These are phyloP conservation scores for Actinernus sp. DNA, from an alignment of 92 coral and sea anemone genomes.

Conservation along the genomic window DNA sequence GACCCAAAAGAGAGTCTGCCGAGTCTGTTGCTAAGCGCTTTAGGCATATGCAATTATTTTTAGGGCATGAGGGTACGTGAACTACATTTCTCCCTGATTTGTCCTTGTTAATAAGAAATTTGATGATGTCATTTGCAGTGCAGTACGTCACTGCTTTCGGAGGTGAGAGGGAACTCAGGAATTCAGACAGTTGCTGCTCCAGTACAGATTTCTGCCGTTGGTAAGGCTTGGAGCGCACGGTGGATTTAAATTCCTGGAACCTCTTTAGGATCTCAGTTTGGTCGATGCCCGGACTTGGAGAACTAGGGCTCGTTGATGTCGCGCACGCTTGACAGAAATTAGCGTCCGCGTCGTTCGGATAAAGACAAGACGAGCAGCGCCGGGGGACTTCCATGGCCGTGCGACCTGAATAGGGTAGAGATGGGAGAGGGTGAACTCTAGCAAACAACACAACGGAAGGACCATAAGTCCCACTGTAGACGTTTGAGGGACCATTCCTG, in stretches of 20 bases:
- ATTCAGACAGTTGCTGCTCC: constrained; percentile 17
- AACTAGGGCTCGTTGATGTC: not conserved
- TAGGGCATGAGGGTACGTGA: constrained; percentile 4
- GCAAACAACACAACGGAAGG: constrained; percentile 47
- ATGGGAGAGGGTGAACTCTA: too few relatives aligned
- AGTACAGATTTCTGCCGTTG: constrained; percentile 50
- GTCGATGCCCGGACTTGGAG: not conserved
- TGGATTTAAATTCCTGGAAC: not conserved
- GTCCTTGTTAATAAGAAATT: constrained; percentile 43
- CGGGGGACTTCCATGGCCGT: too few relatives aligned
- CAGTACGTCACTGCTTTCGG: constrained; percentile 7
- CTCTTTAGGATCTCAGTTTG: constrained; percentile 1
- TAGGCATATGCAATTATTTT: not conserved
- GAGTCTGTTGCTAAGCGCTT: constrained; percentile 11
- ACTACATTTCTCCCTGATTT: constrained; percentile 6
- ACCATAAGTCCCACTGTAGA: constrained; percentile 7
- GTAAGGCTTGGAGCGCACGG: constrained; percentile 18
- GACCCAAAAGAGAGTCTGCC: constrained; percentile 7
- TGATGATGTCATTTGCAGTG: constrained; percentile 45
- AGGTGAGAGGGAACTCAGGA: constrained; percentile 18
- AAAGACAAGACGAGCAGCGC: too few relatives aligned
- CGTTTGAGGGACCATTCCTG: too few relatives aligned
- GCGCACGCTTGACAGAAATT: constrained; percentile 36
- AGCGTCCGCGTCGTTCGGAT: too few relatives aligned
- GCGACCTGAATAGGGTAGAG: too few relatives aligned